Evolutionary conservation across 2,113 vertebrate species (phyloP).

Genomic region (Hyperoodon ampullatus): DNA sequence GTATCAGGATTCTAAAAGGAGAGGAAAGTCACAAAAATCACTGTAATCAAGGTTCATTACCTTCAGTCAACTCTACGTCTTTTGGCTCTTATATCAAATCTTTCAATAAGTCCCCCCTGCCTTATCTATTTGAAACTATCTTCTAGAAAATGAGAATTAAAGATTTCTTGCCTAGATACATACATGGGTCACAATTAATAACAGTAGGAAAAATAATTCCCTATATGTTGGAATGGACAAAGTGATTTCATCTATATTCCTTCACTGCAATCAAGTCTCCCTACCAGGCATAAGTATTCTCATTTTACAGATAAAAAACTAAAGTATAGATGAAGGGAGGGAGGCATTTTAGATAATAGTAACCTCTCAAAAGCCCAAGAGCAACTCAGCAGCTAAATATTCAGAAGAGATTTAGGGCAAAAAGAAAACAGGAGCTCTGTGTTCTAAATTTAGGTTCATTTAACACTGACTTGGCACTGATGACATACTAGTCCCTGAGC

Average conservation of each 20-base stretch:
- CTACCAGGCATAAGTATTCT: constrained; percentile 1
- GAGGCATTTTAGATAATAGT: background rate
- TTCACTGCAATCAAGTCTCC: constrained; percentile 41
- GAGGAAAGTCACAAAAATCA: constrained; percentile 46
- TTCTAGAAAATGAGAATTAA: constrained; percentile 50
- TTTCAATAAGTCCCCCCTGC: background rate
- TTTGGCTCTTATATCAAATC: background rate
- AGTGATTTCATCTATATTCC: background rate
- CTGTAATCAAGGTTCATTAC: background rate
- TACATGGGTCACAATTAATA: background rate
- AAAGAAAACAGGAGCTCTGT: background rate
- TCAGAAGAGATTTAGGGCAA: background rate
- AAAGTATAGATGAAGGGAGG: background rate
- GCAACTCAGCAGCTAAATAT: background rate
- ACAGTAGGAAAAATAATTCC: constrained; percentile 1
- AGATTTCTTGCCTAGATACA: background rate
- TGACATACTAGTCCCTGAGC: background rate
- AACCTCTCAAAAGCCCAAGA: background rate
- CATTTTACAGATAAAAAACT: constrained; percentile 39
- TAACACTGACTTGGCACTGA: background rate
- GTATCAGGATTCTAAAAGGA: constrained; percentile 92
- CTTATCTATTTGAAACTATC: background rate
- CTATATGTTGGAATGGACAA: background rate
- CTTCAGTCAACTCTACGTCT: background rate
- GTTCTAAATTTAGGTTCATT: constrained; percentile 33